Conservation (phyloP, 2,888 invertebrate genomes). For the Chorisops tibialis region DNA sequence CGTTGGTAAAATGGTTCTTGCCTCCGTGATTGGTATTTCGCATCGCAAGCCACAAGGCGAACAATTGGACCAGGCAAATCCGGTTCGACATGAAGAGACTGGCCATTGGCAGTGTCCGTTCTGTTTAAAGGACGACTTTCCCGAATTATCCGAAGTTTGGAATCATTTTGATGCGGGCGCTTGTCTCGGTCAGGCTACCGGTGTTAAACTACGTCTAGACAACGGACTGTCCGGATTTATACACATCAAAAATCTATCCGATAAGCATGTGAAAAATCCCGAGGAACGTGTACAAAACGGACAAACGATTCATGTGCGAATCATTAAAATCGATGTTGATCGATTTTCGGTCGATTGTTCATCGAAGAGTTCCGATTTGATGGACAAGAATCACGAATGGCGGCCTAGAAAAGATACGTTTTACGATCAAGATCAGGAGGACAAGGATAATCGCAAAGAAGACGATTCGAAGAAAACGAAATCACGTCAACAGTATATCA, state of each 20-base stretch:
- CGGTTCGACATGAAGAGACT: conserved; percentile 89
- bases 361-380: conserved; percentile 86
- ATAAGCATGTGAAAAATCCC: conserved; percentile 89
- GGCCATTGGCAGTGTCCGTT: conserved; percentile 98
- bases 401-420: conserved; percentile 83
- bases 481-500: conserved; percentile 82
- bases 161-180: conserved; percentile 95
- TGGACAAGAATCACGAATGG: conserved; percentile 89
- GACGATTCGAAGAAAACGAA: conserved; percentile 79
- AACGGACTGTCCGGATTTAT: conserved; percentile 92
- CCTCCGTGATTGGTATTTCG: conserved; percentile 76
- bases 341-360: conserved; percentile 91
- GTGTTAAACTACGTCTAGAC: conserved; percentile 84
- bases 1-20: conserved; percentile 80
- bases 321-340: conserved; percentile 95
- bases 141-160: conserved; percentile 96
- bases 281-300: conserved; percentile 84
- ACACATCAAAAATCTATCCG: conserved; percentile 89
- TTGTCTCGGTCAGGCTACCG: conserved; percentile 94
- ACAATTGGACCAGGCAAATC: conserved; percentile 93
- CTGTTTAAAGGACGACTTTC: conserved; percentile 93
- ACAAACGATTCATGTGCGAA: conserved; percentile 80
- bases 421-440: conserved; percentile 85
- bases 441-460: conserved; percentile 72
- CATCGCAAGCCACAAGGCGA: conserved; percentile 88